phyloP scores from a whole-genome alignment of 2,113 vertebrate genomes.

The Urocolius indicus region DNA sequence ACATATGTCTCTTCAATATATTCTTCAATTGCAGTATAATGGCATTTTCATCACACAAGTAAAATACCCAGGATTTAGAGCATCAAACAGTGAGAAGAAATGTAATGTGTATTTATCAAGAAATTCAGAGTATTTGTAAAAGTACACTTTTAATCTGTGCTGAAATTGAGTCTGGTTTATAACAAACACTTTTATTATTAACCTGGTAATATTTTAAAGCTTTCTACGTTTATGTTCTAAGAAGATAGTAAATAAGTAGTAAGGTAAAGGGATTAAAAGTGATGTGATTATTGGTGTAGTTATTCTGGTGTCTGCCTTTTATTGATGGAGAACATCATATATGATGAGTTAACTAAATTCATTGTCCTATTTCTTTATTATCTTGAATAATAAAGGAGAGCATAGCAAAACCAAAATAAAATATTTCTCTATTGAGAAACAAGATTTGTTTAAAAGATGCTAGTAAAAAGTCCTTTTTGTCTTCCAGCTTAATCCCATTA shows the following conservation, averaged over 20 bases:
- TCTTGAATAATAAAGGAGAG: not conserved
- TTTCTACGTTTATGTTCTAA: no score
- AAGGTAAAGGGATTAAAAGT: not conserved
- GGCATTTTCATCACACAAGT: not conserved
- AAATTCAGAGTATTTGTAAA: not conserved
- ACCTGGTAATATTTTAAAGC: not conserved
- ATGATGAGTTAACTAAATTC: not conserved
- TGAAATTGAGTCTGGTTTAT: not conserved
- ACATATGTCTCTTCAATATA: no score
- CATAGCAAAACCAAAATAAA: not conserved
- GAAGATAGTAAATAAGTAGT: not conserved
- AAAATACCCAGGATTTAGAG: not conserved
- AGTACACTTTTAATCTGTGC: not conserved
- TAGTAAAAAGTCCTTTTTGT: not conserved
- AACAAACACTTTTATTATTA: not conserved
- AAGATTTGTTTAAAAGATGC: not conserved
- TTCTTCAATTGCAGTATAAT: not conserved
- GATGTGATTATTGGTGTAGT: not conserved
- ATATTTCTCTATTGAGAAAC: not conserved
- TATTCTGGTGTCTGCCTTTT: not conserved
- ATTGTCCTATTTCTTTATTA: not conserved
- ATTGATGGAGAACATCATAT: not conserved
- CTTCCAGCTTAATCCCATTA: no score
- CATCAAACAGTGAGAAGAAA: not conserved
- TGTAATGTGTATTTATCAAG: not conserved